Conservation (phyloP, 2,113 vertebrate species). For the Nothocercus julius region DNA sequence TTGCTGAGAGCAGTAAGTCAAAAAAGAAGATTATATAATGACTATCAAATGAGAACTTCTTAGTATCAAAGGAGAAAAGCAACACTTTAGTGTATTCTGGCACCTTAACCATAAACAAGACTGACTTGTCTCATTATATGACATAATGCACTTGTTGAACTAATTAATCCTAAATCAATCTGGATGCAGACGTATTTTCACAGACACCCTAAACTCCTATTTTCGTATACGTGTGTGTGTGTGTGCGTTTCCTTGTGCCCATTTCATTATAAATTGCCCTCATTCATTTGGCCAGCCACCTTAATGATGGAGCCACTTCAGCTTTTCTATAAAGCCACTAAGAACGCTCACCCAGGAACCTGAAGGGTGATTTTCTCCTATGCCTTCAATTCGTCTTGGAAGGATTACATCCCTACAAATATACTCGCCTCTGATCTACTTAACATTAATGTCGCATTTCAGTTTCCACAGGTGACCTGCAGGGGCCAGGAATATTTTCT, state of each 20-base stretch:
- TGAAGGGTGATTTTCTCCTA: background rate
- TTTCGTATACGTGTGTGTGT: background rate
- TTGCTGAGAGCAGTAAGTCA: background rate
- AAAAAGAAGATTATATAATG: background rate
- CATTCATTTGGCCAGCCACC: background rate
- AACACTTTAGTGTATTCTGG: background rate
- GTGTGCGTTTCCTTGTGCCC: background rate
- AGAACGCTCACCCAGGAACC: background rate
- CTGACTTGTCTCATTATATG: background rate
- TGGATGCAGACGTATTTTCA: background rate
- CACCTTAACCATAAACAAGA: background rate
- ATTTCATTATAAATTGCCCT: conserved; percentile 14
- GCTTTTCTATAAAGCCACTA: conserved; percentile 5
- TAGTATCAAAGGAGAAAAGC: background rate
- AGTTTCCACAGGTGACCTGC: background rate
- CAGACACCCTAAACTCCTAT: background rate
- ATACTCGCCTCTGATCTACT: background rate
- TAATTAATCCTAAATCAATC: conserved; percentile 48
- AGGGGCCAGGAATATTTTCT: background rate
- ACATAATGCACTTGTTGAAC: conserved; percentile 40
- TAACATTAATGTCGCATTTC: background rate
- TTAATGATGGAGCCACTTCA: background rate
- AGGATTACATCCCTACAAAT: background rate
- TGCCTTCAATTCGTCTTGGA: background rate
- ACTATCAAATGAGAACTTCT: background rate